Evolutionary conservation across 2,888 invertebrate genomes (phyloP), one percentile per base, ranked within the genome.

Genomic region (Drosophila eohydei): DNA sequence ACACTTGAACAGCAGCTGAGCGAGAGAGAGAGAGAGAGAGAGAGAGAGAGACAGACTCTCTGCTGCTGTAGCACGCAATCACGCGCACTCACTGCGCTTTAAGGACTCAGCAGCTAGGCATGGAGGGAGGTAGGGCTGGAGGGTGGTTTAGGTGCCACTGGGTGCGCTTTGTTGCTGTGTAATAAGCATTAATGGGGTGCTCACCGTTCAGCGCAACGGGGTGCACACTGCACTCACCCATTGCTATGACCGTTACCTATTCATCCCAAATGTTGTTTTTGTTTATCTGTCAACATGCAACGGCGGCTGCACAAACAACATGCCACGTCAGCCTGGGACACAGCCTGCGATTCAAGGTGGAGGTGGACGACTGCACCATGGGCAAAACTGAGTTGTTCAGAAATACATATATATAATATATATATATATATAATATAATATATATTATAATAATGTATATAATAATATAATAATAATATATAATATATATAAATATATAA

Each of bases 211-310:
- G 89, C 87, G 69, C 69, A 66, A 52, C 69, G 52, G 80, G 83
- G 64, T 62, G 61, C 65, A 14, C 26, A 14, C 21, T n/a, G 55
- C 38, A 12, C 16, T 52, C 57, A 41, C 38, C 57, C 71, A 56
- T 60, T 71, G 68, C 65, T 62, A 52, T 79, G 51, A n/a, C 58
- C 52, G 54, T 73, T 81, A 52, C 66, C 80, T 81, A 89, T 87
- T 87, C 85, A 81, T 72, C 67, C 66, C 73, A 54, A 83, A 87
- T 71, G 88, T 89, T 89, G 88, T 85, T 88, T 84, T 88, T 84
- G 88, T 85, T 88, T 84, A 89, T 89, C 85, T 89, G 88, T 89
- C 84, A 84, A 89, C 88, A 88, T 88, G 82, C 83, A 87, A 71
- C 83, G 63, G 60, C 55, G 77, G 72, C 77, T 67, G 73, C 78